Evolutionary conservation across 2,113 vertebrate species (phyloP).

Genomic region (Sciurus niger): DNA sequence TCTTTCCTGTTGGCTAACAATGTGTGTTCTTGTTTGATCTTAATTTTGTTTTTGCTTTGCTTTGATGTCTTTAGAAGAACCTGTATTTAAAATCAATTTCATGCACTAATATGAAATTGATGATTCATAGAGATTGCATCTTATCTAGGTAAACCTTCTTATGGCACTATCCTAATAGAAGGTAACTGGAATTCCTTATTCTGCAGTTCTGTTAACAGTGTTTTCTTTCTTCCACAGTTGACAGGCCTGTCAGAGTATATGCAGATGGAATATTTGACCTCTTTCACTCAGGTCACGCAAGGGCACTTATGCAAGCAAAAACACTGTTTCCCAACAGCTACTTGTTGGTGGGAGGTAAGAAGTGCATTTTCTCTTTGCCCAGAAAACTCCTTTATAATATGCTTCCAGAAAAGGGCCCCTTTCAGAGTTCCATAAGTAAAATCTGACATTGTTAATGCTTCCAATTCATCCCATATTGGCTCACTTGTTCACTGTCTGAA

Average conservation of each 20-base stretch:
- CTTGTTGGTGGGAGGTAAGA: conserved; percentile 98
- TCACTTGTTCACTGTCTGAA: conserved; percentile 46
- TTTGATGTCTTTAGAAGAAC: conserved; percentile 36
- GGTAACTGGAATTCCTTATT: conserved; percentile 28
- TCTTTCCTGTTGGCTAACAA: conserved; percentile 13
- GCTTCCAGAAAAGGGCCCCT: conserved; percentile 42
- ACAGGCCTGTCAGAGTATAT: conserved; percentile 98
- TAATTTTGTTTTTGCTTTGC: conserved; percentile 12
- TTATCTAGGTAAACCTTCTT: conserved; percentile 42
- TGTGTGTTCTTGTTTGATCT: conserved; percentile 15
- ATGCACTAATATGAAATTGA: conserved; percentile 6
- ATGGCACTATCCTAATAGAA: not conserved
- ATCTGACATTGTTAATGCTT: conserved; percentile 51
- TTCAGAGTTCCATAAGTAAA: conserved; percentile 62
- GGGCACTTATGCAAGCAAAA: conserved; percentile 99
- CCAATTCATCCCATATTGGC: not conserved
- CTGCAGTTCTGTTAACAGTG: conserved; percentile 44
- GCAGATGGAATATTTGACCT: conserved; percentile 99
- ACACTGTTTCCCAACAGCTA: conserved; percentile 99
- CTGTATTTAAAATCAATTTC: conserved; percentile 44
- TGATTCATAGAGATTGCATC: not conserved
- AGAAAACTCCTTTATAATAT: conserved; percentile 60
- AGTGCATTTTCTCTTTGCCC: conserved; percentile 69
- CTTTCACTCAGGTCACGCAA: conserved; percentile 98
- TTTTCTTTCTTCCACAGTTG: conserved; percentile 91